phyloP scores from a whole-genome alignment of 1,140 invertebrate species.

The Pseudoatta argentina region DNA sequence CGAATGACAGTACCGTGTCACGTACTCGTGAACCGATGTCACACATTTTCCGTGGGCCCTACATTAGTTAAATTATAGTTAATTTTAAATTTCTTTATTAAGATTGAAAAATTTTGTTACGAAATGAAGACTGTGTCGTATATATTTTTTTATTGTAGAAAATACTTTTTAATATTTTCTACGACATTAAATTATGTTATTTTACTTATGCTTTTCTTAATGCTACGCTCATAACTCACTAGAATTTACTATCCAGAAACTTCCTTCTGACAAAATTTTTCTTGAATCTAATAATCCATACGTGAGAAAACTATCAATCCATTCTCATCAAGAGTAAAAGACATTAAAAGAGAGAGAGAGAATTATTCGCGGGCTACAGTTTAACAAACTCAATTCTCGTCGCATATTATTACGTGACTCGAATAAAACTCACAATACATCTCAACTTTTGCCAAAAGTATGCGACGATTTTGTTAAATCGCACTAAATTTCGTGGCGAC shows the following conservation, averaged over 20 bases:
- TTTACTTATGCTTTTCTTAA: not conserved
- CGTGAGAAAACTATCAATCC: conserved; percentile 31
- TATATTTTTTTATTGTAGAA: not conserved
- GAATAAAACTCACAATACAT: conserved; percentile 7
- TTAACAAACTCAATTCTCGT: conserved; percentile 37
- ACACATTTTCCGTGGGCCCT: no score
- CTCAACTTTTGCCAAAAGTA: not conserved
- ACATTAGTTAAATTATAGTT: no score
- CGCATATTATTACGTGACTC: conserved; percentile 45
- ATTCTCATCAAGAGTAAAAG: conserved; percentile 10
- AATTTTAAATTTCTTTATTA: not conserved
- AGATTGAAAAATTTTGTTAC: not conserved
- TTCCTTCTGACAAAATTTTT: conserved; percentile 16
- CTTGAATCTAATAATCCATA: conserved; percentile 35
- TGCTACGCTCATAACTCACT: not conserved
- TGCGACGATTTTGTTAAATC: not conserved
- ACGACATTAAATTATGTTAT: not conserved
- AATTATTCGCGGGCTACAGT: not conserved
- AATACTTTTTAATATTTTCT: not conserved
- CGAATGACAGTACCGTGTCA: no score
- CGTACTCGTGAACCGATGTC: no score
- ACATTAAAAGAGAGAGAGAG: not conserved
- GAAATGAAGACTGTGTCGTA: not conserved
- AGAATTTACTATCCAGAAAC: not conserved
- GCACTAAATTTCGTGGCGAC: not conserved